These are phyloP conservation scores for Tringa solitaria DNA, from an alignment of 2,113 vertebrate genomes.

Conservation along the genomic window DNA sequence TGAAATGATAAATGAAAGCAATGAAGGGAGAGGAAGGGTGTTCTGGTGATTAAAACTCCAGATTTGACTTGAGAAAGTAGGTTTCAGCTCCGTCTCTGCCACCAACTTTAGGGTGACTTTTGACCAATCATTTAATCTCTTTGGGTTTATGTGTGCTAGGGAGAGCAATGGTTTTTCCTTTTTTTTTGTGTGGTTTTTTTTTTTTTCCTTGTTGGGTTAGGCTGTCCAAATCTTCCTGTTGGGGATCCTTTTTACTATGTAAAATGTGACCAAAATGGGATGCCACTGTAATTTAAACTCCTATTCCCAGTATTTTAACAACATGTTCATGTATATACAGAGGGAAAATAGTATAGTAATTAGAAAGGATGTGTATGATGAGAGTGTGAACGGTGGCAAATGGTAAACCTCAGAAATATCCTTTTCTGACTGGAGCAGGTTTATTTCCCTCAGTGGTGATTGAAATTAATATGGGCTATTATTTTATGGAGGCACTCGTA, in stretches of 20 bases:
- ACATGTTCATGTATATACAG: neutral
- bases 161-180: neutral
- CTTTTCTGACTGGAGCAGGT: neutral
- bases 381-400: neutral
- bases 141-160: neutral
- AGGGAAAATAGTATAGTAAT: neutral
- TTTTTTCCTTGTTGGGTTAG: neutral
- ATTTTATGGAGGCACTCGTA: constrained; percentile 34
- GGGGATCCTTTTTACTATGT: neutral
- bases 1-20: constrained; percentile 62
- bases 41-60: constrained; percentile 49
- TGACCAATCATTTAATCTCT: neutral
- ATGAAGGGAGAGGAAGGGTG: constrained; percentile 51
- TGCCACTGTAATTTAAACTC: neutral
- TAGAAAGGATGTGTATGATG: neutral
- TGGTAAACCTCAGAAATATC: neutral
- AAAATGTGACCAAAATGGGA: neutral
- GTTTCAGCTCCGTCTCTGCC: constrained; percentile 8
- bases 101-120: constrained; percentile 15
- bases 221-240: neutral
- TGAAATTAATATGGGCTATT: constrained; percentile 46
- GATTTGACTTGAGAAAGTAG: constrained; percentile 28
- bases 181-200: too few relatives aligned
- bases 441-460: constrained; percentile 44
- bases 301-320: neutral